Evolutionary conservation across 30 jellyfish, hydroid and myxozoan genomes (phyloP), one percentile per base, ranked within the genome.

Genomic region (Phacellophora camtschatica): DNA sequence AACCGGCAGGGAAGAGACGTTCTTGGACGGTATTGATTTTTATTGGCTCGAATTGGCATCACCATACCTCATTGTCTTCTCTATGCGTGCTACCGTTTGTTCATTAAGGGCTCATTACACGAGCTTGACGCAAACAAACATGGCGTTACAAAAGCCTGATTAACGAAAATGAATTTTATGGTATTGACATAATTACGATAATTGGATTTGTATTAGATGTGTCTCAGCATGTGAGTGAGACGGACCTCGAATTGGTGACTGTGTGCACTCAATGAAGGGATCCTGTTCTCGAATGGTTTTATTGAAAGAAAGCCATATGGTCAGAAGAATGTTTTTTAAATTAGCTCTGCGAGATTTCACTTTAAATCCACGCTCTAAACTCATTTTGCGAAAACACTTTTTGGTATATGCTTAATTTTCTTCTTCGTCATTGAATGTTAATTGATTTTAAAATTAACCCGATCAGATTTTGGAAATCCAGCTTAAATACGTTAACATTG

Each of bases 141-240:
- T 28, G 29, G 56, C 35, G 11, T 25, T 2, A 72, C 86, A 72
- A 72, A 50, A 41, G 36, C 37, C 19, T 16, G 71, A 16, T 72
- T 56, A 72, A 53, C 74, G 42, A 58, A n/a, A 45, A 50, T 72
- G 41, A 51, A 23, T 49, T 56, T 34, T 49, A 43, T 18, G 27
- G 72, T 72, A 41, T 56, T 41, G 74, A 39, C 72, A 30, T 72
- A 54, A 72, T 72, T 49, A 49, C 28, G 41, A 50, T 72, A 50
- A 72, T 51, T 49, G 65, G 86, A 31, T 53, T 19, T 62, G 72
- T 74, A 62, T 58, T 7, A 19, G 19, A 74, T 72, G 86, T 25
- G 86, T 45, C 86, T 1, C 86, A 53, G 86, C 74, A 51, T 32
- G 84, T 23, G 74, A 62, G 42, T 59, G 74, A 33, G 74, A 49